Conservation (phyloP, 2,888 invertebrate species). For the Ectemnius cavifrons region DNA sequence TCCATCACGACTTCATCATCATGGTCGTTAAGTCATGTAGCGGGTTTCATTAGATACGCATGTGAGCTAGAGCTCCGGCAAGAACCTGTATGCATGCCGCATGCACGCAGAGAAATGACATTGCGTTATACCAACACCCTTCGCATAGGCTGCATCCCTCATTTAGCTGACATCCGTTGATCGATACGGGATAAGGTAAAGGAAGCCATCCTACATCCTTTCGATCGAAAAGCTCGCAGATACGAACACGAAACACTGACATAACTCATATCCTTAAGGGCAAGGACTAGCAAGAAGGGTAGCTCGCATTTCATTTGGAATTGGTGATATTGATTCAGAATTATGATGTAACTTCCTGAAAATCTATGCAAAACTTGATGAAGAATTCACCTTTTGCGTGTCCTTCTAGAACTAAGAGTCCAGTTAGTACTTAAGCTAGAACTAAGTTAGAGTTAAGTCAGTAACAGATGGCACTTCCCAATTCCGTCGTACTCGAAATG, state of each 20-base stretch:
- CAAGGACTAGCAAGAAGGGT: too few relatives aligned
- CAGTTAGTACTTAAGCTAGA: conserved; percentile 61
- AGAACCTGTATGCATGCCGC: conserved; percentile 62
- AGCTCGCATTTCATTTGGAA: too few relatives aligned
- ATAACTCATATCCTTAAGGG: too few relatives aligned
- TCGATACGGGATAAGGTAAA: conserved; percentile 53
- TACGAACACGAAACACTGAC: too few relatives aligned
- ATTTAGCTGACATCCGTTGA: conserved; percentile 53
- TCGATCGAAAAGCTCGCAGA: conserved; percentile 15
- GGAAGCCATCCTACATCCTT: conserved; percentile 33
- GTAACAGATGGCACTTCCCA: conserved; percentile 64
- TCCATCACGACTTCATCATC: conserved; percentile 13
- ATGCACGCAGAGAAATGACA: conserved; percentile 56
- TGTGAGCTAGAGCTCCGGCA: conserved; percentile 40
- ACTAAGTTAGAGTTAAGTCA: conserved; percentile 70
- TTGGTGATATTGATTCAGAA: too few relatives aligned
- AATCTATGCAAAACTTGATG: too few relatives aligned
- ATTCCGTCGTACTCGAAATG: conserved; percentile 55
- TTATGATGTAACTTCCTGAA: too few relatives aligned
- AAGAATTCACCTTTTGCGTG: too few relatives aligned
- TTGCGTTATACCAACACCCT: conserved; percentile 39
- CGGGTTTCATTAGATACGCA: conserved; percentile 45
- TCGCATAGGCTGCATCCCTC: conserved; percentile 47
- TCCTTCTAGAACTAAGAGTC: conserved; percentile 25
- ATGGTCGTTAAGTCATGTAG: conserved; percentile 22